These are phyloP conservation scores for Chiloscyllium punctatum DNA, from an alignment of 2,797 vertebrate genomes.

Conservation along the genomic window DNA sequence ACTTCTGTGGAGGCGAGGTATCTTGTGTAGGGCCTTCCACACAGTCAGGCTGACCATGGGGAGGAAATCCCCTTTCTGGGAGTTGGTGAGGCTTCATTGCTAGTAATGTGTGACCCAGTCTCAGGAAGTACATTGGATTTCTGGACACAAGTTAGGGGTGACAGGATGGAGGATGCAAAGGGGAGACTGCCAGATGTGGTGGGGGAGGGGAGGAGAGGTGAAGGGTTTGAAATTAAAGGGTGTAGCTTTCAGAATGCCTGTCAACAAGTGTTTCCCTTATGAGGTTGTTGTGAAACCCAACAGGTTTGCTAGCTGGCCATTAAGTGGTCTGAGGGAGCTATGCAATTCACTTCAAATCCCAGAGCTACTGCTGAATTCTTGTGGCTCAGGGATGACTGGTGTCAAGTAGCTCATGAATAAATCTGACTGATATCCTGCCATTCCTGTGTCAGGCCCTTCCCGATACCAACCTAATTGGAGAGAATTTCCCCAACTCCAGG, in stretches of 20 bases:
- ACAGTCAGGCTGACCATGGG: background rate
- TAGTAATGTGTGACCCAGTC: no score
- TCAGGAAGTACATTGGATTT: background rate
- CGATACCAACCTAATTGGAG: background rate
- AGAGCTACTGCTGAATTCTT: background rate
- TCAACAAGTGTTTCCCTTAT: background rate
- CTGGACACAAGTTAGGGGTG: no score
- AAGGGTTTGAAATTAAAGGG: background rate
- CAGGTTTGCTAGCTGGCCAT: background rate
- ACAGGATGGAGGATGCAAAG: no score
- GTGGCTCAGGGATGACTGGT: background rate
- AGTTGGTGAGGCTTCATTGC: background rate
- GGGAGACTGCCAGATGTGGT: no score
- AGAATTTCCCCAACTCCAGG: background rate
- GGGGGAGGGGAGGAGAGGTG: background rate
- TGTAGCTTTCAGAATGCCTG: background rate
- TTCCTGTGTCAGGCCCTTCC: background rate
- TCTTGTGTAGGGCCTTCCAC: background rate
- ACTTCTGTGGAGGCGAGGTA: no score
- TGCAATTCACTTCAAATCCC: background rate
- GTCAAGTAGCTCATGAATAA: background rate
- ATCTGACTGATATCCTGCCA: background rate
- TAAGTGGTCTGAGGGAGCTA: no score
- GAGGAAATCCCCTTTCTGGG: background rate
- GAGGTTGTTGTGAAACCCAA: background rate